A percentile compares a stretch with the other conserved stretches of the same genome.
Evolutionary conservation across 2,797 vertebrate species (phyloP).

Genomic region (Natrix natrix): DNA sequence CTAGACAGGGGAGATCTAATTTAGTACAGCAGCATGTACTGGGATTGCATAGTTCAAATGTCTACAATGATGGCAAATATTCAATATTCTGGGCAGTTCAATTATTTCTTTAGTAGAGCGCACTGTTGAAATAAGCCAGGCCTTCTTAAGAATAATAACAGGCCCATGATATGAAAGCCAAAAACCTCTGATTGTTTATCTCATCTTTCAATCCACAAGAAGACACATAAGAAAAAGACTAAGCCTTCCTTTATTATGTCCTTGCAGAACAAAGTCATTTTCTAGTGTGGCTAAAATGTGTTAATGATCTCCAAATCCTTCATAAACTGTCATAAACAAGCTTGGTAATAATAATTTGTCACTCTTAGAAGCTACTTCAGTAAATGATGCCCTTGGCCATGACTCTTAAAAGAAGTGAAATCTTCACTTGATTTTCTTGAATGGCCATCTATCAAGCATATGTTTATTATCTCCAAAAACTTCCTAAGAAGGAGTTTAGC

Average conservation of each 20-base stretch:
- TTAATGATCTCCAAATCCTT: background rate
- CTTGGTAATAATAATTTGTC: background rate
- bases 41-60: background rate
- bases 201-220: background rate
- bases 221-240: background rate
- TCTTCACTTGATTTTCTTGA: background rate
- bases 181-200: slow-evolving; percentile 1
- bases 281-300: background rate
- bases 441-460: background rate
- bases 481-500: background rate
- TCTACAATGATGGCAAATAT: background rate
- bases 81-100: background rate
- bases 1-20: background rate
- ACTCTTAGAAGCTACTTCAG: background rate
- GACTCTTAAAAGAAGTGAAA: background rate
- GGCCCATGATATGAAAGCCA: background rate
- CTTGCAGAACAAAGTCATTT: background rate
- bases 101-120: background rate
- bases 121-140: background rate
- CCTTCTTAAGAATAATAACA: background rate
- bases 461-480: background rate
- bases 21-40: background rate
- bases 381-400: background rate
- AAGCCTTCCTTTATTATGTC: background rate
- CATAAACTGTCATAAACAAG: background rate